phyloP scores from a whole-genome alignment of 1,140 invertebrate species.

The Philotrypesis tridentata region DNA sequence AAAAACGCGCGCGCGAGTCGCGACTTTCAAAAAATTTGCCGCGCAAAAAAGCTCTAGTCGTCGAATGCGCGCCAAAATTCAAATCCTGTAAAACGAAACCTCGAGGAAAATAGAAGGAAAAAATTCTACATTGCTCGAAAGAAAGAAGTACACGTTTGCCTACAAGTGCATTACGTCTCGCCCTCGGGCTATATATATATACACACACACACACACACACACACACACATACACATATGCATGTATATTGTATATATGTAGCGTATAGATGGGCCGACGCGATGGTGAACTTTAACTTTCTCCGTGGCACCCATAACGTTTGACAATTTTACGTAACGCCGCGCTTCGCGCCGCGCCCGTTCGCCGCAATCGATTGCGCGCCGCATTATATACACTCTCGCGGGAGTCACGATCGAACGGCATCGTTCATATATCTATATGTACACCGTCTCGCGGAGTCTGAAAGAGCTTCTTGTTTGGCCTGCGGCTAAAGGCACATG shows the following conservation, averaged over 20 bases:
- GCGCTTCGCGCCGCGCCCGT: background rate
- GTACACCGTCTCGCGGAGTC: no score
- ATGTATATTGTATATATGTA: background rate
- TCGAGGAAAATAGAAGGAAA: no score
- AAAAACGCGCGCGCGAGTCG: no score
- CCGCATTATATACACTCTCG: background rate
- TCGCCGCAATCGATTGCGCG: slow-evolving; percentile 1
- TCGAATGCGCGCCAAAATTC: no score
- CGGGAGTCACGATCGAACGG: slow-evolving; percentile 6
- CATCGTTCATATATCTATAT: no score
- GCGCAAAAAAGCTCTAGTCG: no score
- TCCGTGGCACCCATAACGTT: slow-evolving; percentile 30
- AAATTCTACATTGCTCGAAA: background rate
- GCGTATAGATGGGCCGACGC: background rate
- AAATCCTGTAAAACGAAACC: no score
- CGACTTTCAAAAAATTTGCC: no score
- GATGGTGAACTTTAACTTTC: slow-evolving; percentile 43
- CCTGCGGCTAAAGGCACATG: background rate
- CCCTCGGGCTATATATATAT: background rate
- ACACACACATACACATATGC: no score
- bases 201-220: no score
- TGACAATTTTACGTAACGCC: slow-evolving; percentile 43
- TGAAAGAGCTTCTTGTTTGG: background rate
- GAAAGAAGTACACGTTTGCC: background rate
- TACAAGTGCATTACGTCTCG: background rate